Percentiles rank a stretch among this genome's conserved stretches.
Evolutionary conservation across 2,888 invertebrate genomes (phyloP).

Genomic region (Deladenus siricidicola): DNA sequence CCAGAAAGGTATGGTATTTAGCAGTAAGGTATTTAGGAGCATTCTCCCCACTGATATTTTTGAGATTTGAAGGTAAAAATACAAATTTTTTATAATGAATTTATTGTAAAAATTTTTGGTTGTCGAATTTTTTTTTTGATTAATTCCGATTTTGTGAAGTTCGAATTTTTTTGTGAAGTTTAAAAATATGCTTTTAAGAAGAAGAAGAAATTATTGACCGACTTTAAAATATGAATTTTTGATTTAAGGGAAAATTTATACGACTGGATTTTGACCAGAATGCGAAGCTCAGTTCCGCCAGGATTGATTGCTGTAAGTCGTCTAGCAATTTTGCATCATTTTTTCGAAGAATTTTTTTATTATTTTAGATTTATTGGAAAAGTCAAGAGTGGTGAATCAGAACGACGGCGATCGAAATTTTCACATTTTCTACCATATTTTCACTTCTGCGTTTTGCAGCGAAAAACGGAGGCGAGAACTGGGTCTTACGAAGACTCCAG

Average conservation of each 20-base stretch:
- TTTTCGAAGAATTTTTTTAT: neutral
- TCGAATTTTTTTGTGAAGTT: too few species aligned
- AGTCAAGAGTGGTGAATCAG: slow-evolving; percentile 63
- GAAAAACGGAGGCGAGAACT: slow-evolving; percentile 3
- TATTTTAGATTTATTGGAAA: slow-evolving; percentile 47
- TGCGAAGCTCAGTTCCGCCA: slow-evolving; percentile 38
- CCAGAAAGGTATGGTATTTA: too few species aligned
- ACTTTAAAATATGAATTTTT: neutral
- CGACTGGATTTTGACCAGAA: slow-evolving; percentile 42
- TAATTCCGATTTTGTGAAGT: too few species aligned
- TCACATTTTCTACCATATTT: slow-evolving; percentile 66
- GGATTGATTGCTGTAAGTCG: slow-evolving; percentile 50
- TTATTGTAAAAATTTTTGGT: neutral
- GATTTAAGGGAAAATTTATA: slow-evolving; percentile 50
- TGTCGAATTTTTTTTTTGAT: neutral
- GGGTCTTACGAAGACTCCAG: slow-evolving; percentile 17
- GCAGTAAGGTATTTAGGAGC: too few species aligned
- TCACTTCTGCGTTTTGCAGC: slow-evolving; percentile 31
- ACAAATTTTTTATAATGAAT: neutral
- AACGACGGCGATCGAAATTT: slow-evolving; percentile 64
- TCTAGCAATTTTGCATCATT: neutral
- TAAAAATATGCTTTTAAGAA: too few species aligned
- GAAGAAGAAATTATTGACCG: too few species aligned
- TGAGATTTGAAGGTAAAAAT: too few species aligned
- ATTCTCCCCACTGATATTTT: too few species aligned